Evolutionary conservation across 30 jellyfish, hydroid and myxozoan species (phyloP).

Genomic region (Clytia hemisphaerica): DNA sequence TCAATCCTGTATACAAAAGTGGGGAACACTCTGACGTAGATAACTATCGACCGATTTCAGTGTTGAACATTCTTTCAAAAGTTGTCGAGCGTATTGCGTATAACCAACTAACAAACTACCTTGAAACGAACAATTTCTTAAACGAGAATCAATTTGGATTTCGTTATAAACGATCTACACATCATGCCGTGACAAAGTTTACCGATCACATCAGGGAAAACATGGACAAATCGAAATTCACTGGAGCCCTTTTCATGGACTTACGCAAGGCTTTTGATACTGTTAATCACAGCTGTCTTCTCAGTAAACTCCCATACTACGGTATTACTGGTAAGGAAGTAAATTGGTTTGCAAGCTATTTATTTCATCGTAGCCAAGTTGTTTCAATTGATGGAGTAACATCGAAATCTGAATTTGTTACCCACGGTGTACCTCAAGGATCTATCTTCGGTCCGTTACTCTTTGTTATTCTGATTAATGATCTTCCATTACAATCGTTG

Average conservation of each 20-base stretch:
- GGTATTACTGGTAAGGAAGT: conserved; percentile 41
- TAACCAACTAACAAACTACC: conserved; percentile 45
- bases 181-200: conserved; percentile 40
- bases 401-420: conserved; percentile 6
- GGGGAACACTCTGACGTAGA: conserved; percentile 34
- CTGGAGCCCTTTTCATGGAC: conserved; percentile 50
- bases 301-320: conserved; percentile 34
- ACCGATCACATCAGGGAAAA: conserved; percentile 45
- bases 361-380: conserved; percentile 35
- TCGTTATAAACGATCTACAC: conserved; percentile 43
- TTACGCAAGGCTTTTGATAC: conserved; percentile 38
- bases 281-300: conserved; percentile 13
- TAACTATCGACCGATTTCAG: conserved; percentile 45
- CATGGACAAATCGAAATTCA: conserved; percentile 50
- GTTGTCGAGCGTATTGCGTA: conserved; percentile 29
- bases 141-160: conserved; percentile 33
- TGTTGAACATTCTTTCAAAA: conserved; percentile 27
- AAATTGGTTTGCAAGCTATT: conserved; percentile 47
- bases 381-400: conserved; percentile 51
- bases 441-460: conserved; percentile 63
- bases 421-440: conserved; percentile 67
- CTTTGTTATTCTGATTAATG: conserved; percentile 44
- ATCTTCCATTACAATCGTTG: conserved; percentile 12
- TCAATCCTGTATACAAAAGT: conserved; percentile 36
- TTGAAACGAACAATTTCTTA: conserved; percentile 38